Base-by-base conservation (phyloP, 2,888 invertebrate genomes). In the Girardia tigrina region DNA sequence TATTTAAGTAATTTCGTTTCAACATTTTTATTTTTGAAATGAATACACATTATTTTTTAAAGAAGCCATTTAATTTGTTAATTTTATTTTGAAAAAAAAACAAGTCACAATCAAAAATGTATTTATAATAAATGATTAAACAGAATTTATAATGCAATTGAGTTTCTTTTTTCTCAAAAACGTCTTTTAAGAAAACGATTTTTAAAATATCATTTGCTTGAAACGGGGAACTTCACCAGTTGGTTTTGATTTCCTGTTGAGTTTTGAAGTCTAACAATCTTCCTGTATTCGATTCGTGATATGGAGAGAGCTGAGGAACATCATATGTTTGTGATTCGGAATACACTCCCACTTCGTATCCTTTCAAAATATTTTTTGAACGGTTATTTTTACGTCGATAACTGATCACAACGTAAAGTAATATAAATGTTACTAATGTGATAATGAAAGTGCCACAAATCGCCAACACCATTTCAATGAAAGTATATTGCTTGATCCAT, bases 241-340 rank as follows among this genome's bases (percentile, higher is more conserved):
- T 36, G 16, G 36, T 16, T 36, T 36, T 36, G 72, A 72, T 26
- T 26, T 72, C 28, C 26, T 72, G 26, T 28, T 72, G 72, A 16
- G 72, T 72, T 72, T 72, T 72, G 28, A 23, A 72, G 72, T 72
- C 72, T 14, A 72, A 14, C n/a, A 72, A 72, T 26, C 28, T 26
- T 23, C 72, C 72, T 72, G 72, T 26, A 12, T 26, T 26, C 16
- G 72, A 28, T 16, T 36, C 36, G n/a, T 28, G 27, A 28, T 72
- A 72, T n/a, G 72, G 72, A n/a, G 72, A 26, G 6, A 28, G n/a
- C n/a, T 72, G 72, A 6, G 72, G 72, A 26, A 72, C 28, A 26
- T 72, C 72, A 27, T 72, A 72, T 8, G 72, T 72, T n/a, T 72
- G 72, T 27, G 28, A 72, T 26, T 72, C 72, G 6, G 72, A 72